Base-by-base conservation (phyloP, 2,888 invertebrate genomes). In the Idaea straminata region DNA sequence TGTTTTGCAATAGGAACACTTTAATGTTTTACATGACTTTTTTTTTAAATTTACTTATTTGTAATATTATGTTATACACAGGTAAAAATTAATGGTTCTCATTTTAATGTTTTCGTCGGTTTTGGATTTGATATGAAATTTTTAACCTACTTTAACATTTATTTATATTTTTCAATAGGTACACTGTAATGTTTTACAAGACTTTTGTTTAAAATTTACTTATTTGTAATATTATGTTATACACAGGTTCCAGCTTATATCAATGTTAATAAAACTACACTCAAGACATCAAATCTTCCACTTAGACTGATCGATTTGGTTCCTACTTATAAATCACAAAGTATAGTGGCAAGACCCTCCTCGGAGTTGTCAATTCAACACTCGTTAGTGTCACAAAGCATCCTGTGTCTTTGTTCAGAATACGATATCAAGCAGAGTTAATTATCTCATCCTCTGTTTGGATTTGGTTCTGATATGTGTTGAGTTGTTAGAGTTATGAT, bases 371-470 rank as follows among this genome's bases (percentile, higher is more conserved):
- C 83, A 84, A 81, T 81, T 80, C 83, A 83, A 81, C 83, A 84
- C 84, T 87, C 86, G 85, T 87, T 86, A 85, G 80, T 84, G 87
- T 87, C 87, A 84, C 73, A 77, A 79, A 81, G 81, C 84, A 86
- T 89, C 88, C 88, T 85, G 82, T 82, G 82, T 78, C 78, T 85
- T 86, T 86, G 85, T 87, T 83, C 79, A 73, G 72, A 80, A 79
- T 57, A 77, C 73, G 72, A 73, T 74, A 74, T 74, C 25, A 78
- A 74, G 75, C 74, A 76, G 74, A 69, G 76, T 72, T 78, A 76
- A 78, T 79, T 76, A 78, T 75, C 74, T 76, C 72, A 76, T 77
- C 77, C 74, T 72, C 71, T 62, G 64, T 73, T 69, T 70, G 66
- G 72, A 67, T 74, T 73, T 71, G 74, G 69, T 68, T 47, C 0